These are phyloP conservation scores for Podarcis raffonei DNA, from an alignment of 2,113 vertebrate genomes.

Conservation along the genomic window DNA sequence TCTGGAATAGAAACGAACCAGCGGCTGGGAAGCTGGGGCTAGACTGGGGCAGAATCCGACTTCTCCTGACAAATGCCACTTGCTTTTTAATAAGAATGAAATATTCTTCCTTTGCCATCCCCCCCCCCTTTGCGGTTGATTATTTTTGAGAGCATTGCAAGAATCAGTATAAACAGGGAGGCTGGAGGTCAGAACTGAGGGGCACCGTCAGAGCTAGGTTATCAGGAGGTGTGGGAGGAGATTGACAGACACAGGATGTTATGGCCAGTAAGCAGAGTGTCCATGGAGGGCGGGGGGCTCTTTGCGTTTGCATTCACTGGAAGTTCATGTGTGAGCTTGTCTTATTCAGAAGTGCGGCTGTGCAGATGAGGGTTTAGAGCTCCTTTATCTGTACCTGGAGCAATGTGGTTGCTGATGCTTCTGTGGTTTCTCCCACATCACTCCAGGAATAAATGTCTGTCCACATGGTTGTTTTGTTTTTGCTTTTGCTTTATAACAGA, in stretches of 20 bases:
- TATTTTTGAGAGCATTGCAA: conserved; percentile 13
- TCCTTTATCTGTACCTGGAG: background rate
- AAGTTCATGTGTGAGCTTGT: background rate
- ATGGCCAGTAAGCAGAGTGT: background rate
- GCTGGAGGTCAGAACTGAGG: conserved; percentile 13
- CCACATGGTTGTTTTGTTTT: background rate
- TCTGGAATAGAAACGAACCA: conserved; percentile 6
- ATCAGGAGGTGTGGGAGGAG: conserved; percentile 7
- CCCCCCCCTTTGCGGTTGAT: background rate
- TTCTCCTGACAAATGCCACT: conserved; percentile 11
- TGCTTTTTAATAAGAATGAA: conserved; percentile 39
- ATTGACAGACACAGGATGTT: conserved; percentile 9
- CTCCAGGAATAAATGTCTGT: background rate
- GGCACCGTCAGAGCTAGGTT: background rate
- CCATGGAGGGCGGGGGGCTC: background rate
- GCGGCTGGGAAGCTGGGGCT: background rate
- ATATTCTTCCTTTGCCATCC: conserved; percentile 17
- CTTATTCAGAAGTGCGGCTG: background rate
- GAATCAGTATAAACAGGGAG: conserved; percentile 21
- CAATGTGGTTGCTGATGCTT: background rate
- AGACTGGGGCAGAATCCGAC: background rate
- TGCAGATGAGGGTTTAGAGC: too few relatives aligned
- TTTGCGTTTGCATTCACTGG: background rate
- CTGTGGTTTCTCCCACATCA: background rate
- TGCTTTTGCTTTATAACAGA: background rate